A percentile compares a stretch with the other conserved stretches of the same genome.
Evolutionary conservation across 2,797 vertebrate genomes (phyloP).

Genomic region (Acrossocheilus wenchowensis): DNA sequence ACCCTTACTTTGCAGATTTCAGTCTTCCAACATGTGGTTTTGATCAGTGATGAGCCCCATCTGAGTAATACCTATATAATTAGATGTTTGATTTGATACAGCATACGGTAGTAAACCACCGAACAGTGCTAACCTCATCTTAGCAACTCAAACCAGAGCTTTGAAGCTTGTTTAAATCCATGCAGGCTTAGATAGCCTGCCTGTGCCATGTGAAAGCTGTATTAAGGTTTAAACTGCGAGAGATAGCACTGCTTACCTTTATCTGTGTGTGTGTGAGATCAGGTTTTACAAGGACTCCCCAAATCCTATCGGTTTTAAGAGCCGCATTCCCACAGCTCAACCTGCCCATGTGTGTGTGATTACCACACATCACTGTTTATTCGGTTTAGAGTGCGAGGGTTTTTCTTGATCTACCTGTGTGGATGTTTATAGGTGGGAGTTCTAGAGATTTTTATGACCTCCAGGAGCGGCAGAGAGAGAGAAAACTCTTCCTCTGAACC

Average conservation of each 20-base stretch:
- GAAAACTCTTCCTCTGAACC: neutral
- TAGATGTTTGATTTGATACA: conserved; percentile 25
- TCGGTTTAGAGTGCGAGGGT: conserved; percentile 9
- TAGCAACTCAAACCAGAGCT: conserved; percentile 20
- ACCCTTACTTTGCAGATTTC: conserved; percentile 35
- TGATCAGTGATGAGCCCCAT: neutral
- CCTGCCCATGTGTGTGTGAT: conserved; percentile 8
- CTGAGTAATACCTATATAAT: conserved; percentile 25
- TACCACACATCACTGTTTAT: conserved; percentile 28
- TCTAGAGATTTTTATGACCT: conserved; percentile 19
- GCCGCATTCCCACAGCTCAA: conserved; percentile 33
- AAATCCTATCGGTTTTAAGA: conserved; percentile 43
- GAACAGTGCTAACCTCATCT: neutral
- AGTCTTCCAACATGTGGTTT: conserved; percentile 5
- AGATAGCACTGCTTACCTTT: conserved; percentile 40
- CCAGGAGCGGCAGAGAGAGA: neutral
- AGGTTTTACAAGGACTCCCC: conserved; percentile 43
- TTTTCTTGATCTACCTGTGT: conserved; percentile 20
- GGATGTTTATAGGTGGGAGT: conserved; percentile 43
- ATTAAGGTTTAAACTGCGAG: conserved; percentile 35
- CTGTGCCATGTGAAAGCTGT: conserved; percentile 37
- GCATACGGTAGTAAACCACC: conserved; percentile 28
- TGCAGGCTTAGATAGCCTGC: conserved; percentile 28
- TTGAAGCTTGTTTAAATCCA: conserved; percentile 22
- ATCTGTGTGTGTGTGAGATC: conserved; percentile 54